Conservation (phyloP, 2,888 invertebrate species). For the Drosophila aldrichi region DNA sequence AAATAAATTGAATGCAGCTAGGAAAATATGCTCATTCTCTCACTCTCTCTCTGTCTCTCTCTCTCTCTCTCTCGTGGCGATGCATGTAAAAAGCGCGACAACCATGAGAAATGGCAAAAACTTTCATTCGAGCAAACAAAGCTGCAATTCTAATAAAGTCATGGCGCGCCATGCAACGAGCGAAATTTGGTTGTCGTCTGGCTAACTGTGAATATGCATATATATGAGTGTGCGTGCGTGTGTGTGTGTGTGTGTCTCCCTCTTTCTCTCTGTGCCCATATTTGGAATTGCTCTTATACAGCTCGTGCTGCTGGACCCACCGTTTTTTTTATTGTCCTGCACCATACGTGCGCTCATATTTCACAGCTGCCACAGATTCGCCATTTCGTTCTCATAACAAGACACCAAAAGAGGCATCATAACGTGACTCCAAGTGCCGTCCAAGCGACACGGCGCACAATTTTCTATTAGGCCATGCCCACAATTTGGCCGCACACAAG, state of each 20-base stretch:
- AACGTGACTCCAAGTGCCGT: slow-evolving; percentile 13
- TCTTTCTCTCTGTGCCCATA: not conserved
- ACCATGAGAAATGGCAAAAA: slow-evolving; percentile 32
- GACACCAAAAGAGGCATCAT: slow-evolving; percentile 30
- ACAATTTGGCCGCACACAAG: slow-evolving; percentile 15
- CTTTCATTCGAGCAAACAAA: slow-evolving; percentile 53
- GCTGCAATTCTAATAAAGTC: slow-evolving; percentile 55
- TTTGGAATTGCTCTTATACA: slow-evolving; percentile 23
- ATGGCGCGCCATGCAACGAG: slow-evolving; percentile 15
- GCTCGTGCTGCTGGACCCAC: slow-evolving; percentile 16
- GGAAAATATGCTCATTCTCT: slow-evolving; percentile 1
- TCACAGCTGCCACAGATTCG: slow-evolving; percentile 67
- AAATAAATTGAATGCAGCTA: slow-evolving; percentile 46
- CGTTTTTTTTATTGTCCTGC: slow-evolving; percentile 37
- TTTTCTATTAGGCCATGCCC: slow-evolving; percentile 32
- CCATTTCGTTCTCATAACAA: slow-evolving; percentile 42
- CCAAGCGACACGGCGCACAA: slow-evolving; percentile 4
- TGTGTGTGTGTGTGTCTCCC: slow-evolving; percentile 4
- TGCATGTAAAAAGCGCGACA: slow-evolving; percentile 13
- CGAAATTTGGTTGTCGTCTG: slow-evolving; percentile 18
- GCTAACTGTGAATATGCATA: slow-evolving; percentile 27
- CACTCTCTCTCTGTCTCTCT: too few relatives aligned
- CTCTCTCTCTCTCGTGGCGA: too few relatives aligned
- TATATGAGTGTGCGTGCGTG: not conserved
- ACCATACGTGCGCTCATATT: slow-evolving; percentile 66